phyloP scores from a whole-genome alignment of 2,888 invertebrate genomes.

The Drosophila mulleri region DNA sequence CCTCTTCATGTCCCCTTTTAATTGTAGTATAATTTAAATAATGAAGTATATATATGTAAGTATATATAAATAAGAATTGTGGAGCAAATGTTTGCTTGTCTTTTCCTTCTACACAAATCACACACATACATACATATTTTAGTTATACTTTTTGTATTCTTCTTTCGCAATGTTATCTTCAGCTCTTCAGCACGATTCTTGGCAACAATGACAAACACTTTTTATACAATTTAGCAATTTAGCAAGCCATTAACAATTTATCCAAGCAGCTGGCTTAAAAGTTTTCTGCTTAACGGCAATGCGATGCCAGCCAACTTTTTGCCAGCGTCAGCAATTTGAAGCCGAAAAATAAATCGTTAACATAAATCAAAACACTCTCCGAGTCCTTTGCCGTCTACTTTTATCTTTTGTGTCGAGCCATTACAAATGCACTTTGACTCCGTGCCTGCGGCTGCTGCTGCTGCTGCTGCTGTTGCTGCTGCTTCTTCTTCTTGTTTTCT shows the following conservation, averaged over 20 bases:
- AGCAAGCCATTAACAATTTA: constrained; percentile 47
- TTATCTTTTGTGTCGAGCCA: constrained; percentile 54
- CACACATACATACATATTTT: background rate
- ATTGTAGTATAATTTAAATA: no score
- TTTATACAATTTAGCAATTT: constrained; percentile 40
- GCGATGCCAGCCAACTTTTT: constrained; percentile 4
- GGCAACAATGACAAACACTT: constrained; percentile 39
- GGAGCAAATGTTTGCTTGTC: background rate
- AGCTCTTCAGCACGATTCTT: background rate
- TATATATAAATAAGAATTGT: background rate
- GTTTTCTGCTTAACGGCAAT: constrained; percentile 17
- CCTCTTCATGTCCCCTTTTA: no score
- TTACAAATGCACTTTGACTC: constrained; percentile 71
- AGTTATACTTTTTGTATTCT: background rate
- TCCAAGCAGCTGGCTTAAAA: constrained; percentile 31
- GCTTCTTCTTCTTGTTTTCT: background rate
- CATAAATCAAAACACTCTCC: constrained; percentile 69
- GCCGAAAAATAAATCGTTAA: constrained; percentile 46
- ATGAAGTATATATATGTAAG: no score
- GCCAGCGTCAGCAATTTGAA: constrained; percentile 44
- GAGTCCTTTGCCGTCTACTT: constrained; percentile 34
- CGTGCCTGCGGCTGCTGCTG: constrained; percentile 1
- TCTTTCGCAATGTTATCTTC: background rate
- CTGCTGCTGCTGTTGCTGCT: background rate
- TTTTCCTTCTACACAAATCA: no score